Base-by-base conservation (phyloP, 2,797 vertebrate genomes). In the Brotula barbata region DNA sequence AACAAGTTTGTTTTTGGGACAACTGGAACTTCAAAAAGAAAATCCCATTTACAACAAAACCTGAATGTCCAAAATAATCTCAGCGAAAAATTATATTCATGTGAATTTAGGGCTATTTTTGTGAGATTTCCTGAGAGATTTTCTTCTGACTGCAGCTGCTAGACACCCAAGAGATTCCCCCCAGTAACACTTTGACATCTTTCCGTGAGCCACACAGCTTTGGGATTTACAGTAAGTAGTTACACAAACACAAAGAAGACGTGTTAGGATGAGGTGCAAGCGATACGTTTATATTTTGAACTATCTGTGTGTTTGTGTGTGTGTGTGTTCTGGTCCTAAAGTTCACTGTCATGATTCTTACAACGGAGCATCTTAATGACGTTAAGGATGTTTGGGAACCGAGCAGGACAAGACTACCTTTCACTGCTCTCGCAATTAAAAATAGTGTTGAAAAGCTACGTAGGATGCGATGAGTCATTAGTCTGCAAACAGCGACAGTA, bases 381-480 rank as follows among this genome's bases (percentile, higher is more conserved):
- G 69, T 55, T 56, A 34, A 43, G 63, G 59, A 71, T 81, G 63
- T 71, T 64, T 42, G 82, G 71, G 81, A 76, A 67, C 40, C 67
- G 48, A 73, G 55, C 5, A 31, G 63, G 53, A 53, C 47, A 64
- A 44, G 48, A 63, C 57, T 64, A 60, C 65, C 71, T 62, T 8
- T 28, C 20, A 13, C 46, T 56, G 53, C 54, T 76, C 51, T 64
- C 17, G 13, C n/a, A 55, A 71, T 42, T 78, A 82, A 85, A 87
- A 81, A 82, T 79, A 81, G 64, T 64, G 53, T 31, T 59, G 58
- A 63, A 78, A 82, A 80, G 80, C 68, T 67, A 51, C 19, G 66
- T 78, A 61, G 81, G 78, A 81, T 61, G 80, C 47, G 52, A 23
- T 80, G 85, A 84, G 49, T 87, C 84, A 85, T 71, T 57, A 52